phyloP scores from a whole-genome alignment of 92 coral and sea anemone genomes.

The Metridium senile region DNA sequence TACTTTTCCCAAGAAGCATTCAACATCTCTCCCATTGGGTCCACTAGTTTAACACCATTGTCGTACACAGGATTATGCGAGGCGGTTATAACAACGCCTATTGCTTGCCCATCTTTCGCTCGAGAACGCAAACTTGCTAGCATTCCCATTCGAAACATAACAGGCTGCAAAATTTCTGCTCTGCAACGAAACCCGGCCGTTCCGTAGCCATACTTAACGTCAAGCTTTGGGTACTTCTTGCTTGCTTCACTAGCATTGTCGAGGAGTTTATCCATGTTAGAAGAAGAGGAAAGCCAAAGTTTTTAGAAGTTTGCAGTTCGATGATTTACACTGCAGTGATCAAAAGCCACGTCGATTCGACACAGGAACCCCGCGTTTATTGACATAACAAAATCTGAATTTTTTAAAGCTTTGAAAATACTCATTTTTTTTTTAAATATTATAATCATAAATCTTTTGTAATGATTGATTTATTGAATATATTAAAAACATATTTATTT shows the following conservation, averaged over 20 bases:
- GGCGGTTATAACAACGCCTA: conserved; percentile 96
- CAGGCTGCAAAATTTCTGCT: conserved; percentile 77
- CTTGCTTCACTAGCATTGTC: conserved; percentile 70
- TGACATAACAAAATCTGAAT: not conserved
- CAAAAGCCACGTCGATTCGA: conserved; percentile 13
- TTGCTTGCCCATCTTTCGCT: conserved; percentile 74
- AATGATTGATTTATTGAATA: no score
- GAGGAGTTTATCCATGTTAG: conserved; percentile 64
- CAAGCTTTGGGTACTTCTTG: conserved; percentile 76
- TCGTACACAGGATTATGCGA: conserved; percentile 96
- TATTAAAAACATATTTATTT: no score
- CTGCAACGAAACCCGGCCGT: conserved; percentile 94
- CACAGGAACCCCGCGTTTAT: conserved; percentile 34
- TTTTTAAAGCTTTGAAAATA: not conserved
- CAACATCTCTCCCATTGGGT: conserved; percentile 97
- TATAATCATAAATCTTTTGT: not conserved
- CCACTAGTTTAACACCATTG: conserved; percentile 95
- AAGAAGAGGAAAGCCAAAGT: not conserved
- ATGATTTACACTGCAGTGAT: not conserved
- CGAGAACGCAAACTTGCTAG: conserved; percentile 91
- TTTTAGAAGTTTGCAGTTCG: not conserved
- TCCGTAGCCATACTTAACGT: conserved; percentile 82
- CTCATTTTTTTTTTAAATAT: no score
- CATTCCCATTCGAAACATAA: conserved; percentile 97
- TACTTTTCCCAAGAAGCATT: conserved; percentile 92